Conservation (phyloP, 2,797 vertebrate species). For the Etheostoma perlongum region DNA sequence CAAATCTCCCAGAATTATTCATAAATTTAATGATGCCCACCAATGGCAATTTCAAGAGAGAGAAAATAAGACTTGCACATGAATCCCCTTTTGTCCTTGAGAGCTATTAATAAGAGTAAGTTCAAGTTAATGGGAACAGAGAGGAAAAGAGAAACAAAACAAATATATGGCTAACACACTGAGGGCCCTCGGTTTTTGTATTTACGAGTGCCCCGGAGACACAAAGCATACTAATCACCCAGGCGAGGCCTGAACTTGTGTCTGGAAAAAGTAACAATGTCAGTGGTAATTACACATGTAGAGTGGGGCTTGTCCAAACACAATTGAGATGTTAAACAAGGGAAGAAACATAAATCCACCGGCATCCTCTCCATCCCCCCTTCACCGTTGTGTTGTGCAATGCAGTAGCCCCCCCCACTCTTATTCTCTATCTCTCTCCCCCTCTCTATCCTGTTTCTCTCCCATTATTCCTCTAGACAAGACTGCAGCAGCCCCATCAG, state of each 20-base stretch:
- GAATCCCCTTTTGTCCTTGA: conserved; percentile 80
- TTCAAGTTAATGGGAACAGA: conserved; percentile 73
- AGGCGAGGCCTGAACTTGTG: conserved; percentile 69
- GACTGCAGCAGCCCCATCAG: conserved; percentile 77
- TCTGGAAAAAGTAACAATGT: conserved; percentile 80
- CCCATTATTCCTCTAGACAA: conserved; percentile 70
- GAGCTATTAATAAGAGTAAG: conserved; percentile 80
- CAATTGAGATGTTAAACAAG: conserved; percentile 83
- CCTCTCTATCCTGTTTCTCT: conserved; percentile 30
- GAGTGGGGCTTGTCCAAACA: conserved; percentile 82
- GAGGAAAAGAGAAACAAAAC: conserved; percentile 71
- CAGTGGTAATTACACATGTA: conserved; percentile 84
- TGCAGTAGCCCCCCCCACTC: conserved; percentile 70
- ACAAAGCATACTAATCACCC: conserved; percentile 81
- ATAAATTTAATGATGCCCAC: conserved; percentile 80
- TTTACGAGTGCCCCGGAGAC: conserved; percentile 77
- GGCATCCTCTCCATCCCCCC: conserved; percentile 61
- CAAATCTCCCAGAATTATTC: conserved; percentile 81
- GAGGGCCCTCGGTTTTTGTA: conserved; percentile 69
- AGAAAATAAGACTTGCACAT: conserved; percentile 75
- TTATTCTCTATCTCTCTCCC: neutral
- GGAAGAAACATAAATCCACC: conserved; percentile 75
- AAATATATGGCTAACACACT: conserved; percentile 77
- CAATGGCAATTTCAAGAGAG: conserved; percentile 69
- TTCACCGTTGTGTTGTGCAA: conserved; percentile 81